Evolutionary conservation across 1,140 invertebrate species (phyloP), one percentile per base, ranked within the genome.

Genomic region (Lepidostoma basale): DNA sequence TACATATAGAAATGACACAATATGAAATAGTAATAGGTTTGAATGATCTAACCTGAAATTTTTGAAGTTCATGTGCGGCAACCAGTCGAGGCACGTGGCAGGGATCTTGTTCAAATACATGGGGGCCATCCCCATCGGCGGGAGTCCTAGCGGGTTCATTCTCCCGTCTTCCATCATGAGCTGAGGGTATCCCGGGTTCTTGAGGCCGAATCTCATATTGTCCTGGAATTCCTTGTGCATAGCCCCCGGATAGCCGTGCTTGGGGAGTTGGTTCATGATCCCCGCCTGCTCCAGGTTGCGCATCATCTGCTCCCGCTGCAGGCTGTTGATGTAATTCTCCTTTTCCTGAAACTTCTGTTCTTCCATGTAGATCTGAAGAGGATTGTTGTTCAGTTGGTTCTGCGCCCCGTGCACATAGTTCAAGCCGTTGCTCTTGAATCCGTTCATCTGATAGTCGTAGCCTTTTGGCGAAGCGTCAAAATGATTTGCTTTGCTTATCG

Each of bases 81-180:
- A 62, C 28, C 62, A 47, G 40, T 72, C 70, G 10, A 77, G 60
- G 23, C 77, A 69, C 18, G 75, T 70, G 28, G 81, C 71, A 6
- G 77, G 74, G 28, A 65, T 36, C 14, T 49, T 63, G 25, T 30
- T 49, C 26, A 49, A n/a, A 22, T 25, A 9, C 9, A 25, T 5
- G 59, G 81, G 75, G 28, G 79, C 76, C 72, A 81, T 76, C 0
- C 28, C 22, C 22, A 69, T 30, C 3, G 69, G 69, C 12, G 63
- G 64, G 25, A 68, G 62, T 44, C 65, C 69, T n/a, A 71, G 39
- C 2, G 30, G 30, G 30, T 64, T 67, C 36, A 71, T 56, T 14
- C 69, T 39, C 10, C 40, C 58, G 8, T 72, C 69, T 22, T 72
- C 70, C 59, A 68, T 45, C 22, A 65, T 49, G 12, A 26, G 30